Base-by-base conservation (phyloP, 2,113 vertebrate species). In the Desmodus rotundus region DNA sequence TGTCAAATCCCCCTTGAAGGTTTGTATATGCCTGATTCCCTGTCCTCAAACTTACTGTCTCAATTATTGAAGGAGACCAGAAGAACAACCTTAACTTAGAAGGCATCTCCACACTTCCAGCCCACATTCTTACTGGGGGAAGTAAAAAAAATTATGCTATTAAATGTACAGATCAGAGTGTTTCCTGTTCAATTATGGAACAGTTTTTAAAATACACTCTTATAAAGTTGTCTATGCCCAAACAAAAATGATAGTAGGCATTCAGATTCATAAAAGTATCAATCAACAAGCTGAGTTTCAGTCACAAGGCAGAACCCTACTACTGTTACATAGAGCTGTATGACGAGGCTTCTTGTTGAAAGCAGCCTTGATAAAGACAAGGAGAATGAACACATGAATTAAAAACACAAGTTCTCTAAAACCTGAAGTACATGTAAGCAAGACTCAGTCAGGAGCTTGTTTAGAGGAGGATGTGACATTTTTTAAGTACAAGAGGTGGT, bases 401-500 rank as follows among this genome's bases (percentile, higher is more conserved):
- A 4, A 19, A 87, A 85, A 73, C 33, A 58, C 2, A 52, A 17
- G 5, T 83, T 91, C 22, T 78, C 36, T 33, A 73, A 95, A 87
- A 74, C 7, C 33, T 36, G 3, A 38, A 61, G 1, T 43, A 54
- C 15, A 63, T 61, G 22, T 33, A 50, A 70, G 17, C 36, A 41
- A 31, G 47, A 67, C 28, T 73, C 50, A 73, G 15, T 65, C 47
- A 74, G 17, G 7, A 94, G 36, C 26, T 45, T 65, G 16, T 65
- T 14, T 38, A 33, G n/a, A 93, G 36, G 22, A 92, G 17, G 11
- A 16, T 1, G 7, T 83, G 26, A 14, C 33, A 45, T 56, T 73
- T 92, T 95, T 92, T 41, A 36, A 73, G 5, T 85, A 84, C 81
- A 41, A 93, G 76, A 81, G 83, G 72, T 93, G 0, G 73, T 77